Conservation (phyloP, 30 jellyfish, hydroid and myxozoan species). For the Thelohanellus kitauei region DNA sequence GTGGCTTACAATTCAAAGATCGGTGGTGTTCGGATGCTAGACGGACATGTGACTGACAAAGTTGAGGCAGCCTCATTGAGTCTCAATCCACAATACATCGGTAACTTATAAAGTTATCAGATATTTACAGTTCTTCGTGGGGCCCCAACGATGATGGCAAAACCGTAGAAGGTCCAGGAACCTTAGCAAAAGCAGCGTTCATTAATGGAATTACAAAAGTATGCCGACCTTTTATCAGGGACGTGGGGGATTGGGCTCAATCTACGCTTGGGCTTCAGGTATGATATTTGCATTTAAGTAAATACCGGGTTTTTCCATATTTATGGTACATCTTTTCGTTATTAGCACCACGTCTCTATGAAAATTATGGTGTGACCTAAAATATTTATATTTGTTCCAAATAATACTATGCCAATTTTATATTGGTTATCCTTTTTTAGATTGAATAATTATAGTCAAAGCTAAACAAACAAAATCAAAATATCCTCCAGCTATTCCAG, state of each 20-base stretch:
- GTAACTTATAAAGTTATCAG: too few species aligned
- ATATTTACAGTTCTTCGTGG: constrained; percentile 94
- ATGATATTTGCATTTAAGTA: too few species aligned
- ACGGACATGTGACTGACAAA: constrained; percentile 89
- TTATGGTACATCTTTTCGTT: too few species aligned
- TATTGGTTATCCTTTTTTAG: too few species aligned
- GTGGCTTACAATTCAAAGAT: constrained; percentile 73
- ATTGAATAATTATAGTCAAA: too few species aligned
- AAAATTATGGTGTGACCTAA: too few species aligned
- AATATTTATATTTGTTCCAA: too few species aligned
- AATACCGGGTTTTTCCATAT: too few species aligned
- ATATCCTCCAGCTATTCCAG: too few species aligned
- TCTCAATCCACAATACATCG: constrained; percentile 82
- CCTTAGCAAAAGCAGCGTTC: constrained; percentile 80
- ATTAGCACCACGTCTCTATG: too few species aligned
- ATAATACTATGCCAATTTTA: too few species aligned
- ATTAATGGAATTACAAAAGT: constrained; percentile 68
- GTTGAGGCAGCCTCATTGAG: constrained; percentile 92
- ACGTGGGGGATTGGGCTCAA: constrained; percentile 94
- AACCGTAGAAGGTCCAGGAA: constrained; percentile 98
- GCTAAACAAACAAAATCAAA: too few species aligned
- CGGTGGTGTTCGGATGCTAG: constrained; percentile 98
- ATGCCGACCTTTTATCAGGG: constrained; percentile 16
- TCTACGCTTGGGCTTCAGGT: constrained; percentile 92
- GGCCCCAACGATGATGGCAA: constrained; percentile 99